These are phyloP conservation scores for Ctenoplectra terminalis DNA, from an alignment of 1,140 invertebrate genomes.

Conservation along the genomic window DNA sequence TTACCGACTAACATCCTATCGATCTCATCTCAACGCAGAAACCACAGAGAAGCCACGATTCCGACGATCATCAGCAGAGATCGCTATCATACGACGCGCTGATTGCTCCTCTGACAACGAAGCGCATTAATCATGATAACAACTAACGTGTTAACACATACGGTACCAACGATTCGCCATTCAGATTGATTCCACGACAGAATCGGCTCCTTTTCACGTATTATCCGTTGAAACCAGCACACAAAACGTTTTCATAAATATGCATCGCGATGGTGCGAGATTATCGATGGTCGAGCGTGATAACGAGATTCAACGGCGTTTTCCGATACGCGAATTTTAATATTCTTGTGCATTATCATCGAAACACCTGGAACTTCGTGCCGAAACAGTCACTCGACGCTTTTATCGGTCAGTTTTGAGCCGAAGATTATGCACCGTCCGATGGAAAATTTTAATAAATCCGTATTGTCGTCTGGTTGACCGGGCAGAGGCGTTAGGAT, in stretches of 20 bases:
- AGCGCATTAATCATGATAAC: constrained; percentile 28
- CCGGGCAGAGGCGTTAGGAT: neutral
- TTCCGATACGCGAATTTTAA: neutral
- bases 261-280: too few species aligned
- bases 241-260: neutral
- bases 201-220: neutral
- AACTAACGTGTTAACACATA: neutral
- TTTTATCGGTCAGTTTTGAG: neutral
- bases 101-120: neutral
- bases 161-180: too few species aligned
- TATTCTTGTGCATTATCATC: constrained; percentile 9
- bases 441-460: constrained; percentile 6
- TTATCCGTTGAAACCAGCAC: neutral
- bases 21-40: neutral
- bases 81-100: neutral
- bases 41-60: neutral
- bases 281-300: neutral
- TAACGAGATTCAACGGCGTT: neutral
- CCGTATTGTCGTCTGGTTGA: neutral
- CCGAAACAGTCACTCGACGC: too few species aligned
- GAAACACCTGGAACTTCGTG: neutral
- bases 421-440: neutral
- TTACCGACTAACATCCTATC: too few species aligned
- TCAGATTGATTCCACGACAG: neutral
- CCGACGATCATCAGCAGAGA: constrained; percentile 12